phyloP scores from a whole-genome alignment of 1,140 invertebrate species.

The Thaumatotibia leucotreta region DNA sequence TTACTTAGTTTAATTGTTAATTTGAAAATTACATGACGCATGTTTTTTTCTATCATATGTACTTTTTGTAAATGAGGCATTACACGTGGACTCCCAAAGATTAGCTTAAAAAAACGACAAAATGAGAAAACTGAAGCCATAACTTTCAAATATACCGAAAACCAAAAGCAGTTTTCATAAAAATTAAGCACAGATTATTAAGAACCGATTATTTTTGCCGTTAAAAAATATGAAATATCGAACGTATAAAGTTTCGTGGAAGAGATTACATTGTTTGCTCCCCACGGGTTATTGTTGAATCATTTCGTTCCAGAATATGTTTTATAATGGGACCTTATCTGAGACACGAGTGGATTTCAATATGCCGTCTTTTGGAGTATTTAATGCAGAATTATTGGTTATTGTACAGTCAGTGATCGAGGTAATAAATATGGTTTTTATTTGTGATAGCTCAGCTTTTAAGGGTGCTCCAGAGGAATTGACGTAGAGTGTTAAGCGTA shows the following conservation, averaged over 20 bases:
- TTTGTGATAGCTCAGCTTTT: not conserved
- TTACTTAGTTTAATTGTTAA: too few species aligned
- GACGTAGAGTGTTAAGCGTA: too few species aligned
- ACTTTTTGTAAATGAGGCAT: not conserved
- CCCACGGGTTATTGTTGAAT: constrained; percentile 45
- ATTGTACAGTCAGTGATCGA: not conserved
- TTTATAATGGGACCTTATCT: constrained; percentile 22
- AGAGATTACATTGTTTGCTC: constrained; percentile 51
- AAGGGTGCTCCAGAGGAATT: too few species aligned
- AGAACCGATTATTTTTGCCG: constrained; percentile 35
- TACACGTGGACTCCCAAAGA: too few species aligned
- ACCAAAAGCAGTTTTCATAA: not conserved
- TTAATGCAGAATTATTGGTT: not conserved
- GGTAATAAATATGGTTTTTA: not conserved
- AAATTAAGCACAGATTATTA: constrained; percentile 37
- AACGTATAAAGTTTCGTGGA: constrained; percentile 32
- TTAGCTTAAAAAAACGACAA: not conserved
- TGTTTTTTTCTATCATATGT: not conserved
- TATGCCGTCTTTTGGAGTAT: not conserved
- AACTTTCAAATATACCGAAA: constrained; percentile 26
- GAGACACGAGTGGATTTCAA: not conserved
- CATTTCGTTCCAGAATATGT: constrained; percentile 28
- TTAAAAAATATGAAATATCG: constrained; percentile 34
- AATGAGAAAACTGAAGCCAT: constrained; percentile 4
- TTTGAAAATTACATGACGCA: not conserved